Base-by-base conservation (phyloP, 2,888 invertebrate genomes). In the Rhamnusium bicolor region DNA sequence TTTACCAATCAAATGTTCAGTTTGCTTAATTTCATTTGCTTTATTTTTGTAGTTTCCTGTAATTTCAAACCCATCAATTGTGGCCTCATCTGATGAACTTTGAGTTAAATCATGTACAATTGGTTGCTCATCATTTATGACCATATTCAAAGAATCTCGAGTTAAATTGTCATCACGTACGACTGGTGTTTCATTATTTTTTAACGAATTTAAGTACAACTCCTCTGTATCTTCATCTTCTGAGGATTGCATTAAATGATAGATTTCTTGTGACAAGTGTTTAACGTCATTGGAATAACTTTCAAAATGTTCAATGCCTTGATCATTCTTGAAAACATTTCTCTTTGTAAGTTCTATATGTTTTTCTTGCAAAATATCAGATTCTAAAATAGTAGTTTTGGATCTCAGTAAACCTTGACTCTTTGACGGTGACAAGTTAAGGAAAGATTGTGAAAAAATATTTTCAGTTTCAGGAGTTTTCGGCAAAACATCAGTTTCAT, bases 221-320 rank as follows among this genome's bases (percentile, higher is more conserved):
- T 56, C 40, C 32, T 65, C 65, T 6, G 63, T 65, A 21, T 67
- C 65, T 61, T 71, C 67, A 19, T 76, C 73, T 61, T 67, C 77
- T 40, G 85, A 84, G 72, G 77, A 81, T 83, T 89, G 88, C 46
- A 87, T 89, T 76, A 89, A 84, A 85, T 89, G 87, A 74, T 87
- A 84, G 67, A 85, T 40, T 49, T 80, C 62, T 46, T 70, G 21
- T 8, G 24, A 71, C 1, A 29, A 46, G 27, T 32, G 40, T 61
- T 47, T 56, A 47, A 14, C 29, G 16, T 65, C 10, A 56, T 49
- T 16, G 40, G 3, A 8, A 19, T 53, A 51, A 76, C 73, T 77
- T 24, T 79, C 76, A 62, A 51, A 78, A 72, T 75, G 67, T 74
- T 74, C 73, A 32, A 75, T 76, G 16, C 74, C 73, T 53, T 60